Percentiles rank a stretch among this genome's conserved stretches.
phyloP scores from a whole-genome alignment of 2,797 vertebrate genomes.

The Rhinoraja longicauda region DNA sequence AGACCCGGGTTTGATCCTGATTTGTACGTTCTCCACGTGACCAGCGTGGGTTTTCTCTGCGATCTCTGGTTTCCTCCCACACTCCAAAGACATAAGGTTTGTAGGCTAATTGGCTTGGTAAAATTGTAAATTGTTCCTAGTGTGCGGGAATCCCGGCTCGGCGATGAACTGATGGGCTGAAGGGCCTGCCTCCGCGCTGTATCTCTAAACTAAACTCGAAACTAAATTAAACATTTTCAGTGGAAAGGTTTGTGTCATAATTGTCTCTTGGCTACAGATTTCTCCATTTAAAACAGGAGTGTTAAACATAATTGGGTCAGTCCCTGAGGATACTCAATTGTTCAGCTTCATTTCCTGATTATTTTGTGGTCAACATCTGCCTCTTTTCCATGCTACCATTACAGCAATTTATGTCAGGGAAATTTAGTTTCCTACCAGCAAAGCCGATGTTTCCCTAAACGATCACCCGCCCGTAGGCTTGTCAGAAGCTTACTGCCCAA shows the following conservation, averaged over 20 bases:
- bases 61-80: too few species aligned
- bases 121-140: too few species aligned
- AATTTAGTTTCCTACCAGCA: constrained; percentile 14
- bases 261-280: neutral
- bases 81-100: too few species aligned
- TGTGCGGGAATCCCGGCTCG: too few species aligned
- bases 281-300: neutral
- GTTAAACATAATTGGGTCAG: neutral
- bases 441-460: constrained; percentile 4
- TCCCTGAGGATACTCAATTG: neutral
- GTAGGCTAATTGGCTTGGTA: too few species aligned
- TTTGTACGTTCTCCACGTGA: too few species aligned
- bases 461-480: neutral
- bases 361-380: constrained; percentile 2
- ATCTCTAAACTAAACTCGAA: too few species aligned
- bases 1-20: too few species aligned
- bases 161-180: too few species aligned
- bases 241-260: neutral
- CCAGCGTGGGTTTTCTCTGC: too few species aligned
- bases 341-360: neutral
- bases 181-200: too few species aligned
- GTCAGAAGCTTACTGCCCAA: too few species aligned
- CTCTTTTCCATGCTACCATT: constrained; percentile 12
- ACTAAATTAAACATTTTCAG: neutral
- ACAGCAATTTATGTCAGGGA: constrained; percentile 9